phyloP scores from a whole-genome alignment of 2,797 vertebrate genomes.

The Gadopsis marmoratus region DNA sequence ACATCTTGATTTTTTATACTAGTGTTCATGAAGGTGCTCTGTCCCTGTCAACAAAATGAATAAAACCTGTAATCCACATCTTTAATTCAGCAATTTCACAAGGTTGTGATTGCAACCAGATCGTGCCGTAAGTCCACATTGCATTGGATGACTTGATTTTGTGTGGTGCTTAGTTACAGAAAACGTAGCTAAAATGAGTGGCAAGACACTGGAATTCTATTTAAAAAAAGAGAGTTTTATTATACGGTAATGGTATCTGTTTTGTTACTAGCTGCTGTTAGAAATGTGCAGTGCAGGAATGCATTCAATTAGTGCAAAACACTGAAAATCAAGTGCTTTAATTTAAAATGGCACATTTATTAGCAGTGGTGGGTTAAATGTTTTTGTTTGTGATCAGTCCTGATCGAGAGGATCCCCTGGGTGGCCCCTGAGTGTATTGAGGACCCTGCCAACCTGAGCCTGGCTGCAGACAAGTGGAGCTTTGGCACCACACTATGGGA shows the following conservation, averaged over 20 bases:
- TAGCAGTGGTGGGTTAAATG: not conserved
- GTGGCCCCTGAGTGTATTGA: constrained; percentile 94
- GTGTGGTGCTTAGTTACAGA: not conserved
- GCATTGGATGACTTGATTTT: not conserved
- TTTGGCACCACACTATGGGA: constrained; percentile 98
- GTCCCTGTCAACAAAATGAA: no score
- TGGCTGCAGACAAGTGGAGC: constrained; percentile 95
- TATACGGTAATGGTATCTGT: not conserved
- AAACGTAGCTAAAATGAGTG: not conserved
- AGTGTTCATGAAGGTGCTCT: no score
- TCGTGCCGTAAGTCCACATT: not conserved
- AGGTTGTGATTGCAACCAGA: not conserved
- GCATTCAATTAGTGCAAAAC: not conserved
- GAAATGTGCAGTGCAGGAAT: not conserved
- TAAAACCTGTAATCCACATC: not conserved
- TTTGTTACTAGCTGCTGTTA: not conserved
- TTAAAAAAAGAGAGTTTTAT: constrained; percentile 1
- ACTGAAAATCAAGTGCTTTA: not conserved
- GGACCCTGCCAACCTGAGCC: constrained; percentile 88
- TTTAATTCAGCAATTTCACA: constrained; percentile 19
- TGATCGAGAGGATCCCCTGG: constrained; percentile 97
- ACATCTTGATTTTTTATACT: no score
- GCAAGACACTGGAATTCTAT: not conserved
- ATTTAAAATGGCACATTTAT: not conserved
- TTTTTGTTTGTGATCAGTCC: constrained; percentile 83